Evolutionary conservation across 2,888 invertebrate species (phyloP), one percentile per base, ranked within the genome.

Genomic region (Anoncus sp.): DNA sequence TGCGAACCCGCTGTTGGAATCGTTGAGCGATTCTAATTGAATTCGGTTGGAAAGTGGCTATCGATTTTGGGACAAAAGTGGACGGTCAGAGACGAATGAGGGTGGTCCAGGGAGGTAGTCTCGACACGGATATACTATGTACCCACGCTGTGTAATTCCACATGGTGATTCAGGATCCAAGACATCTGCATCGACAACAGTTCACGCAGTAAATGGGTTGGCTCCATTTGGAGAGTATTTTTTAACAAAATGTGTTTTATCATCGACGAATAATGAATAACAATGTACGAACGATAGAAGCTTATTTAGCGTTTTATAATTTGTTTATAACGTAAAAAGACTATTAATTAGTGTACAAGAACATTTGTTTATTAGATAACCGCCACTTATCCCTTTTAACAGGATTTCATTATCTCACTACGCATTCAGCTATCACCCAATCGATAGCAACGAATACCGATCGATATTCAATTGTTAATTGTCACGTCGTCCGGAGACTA

Each of bases 41-140:
- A 79, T 79, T 75, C 75, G 67, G 72, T 72, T 74, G 59, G 75
- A 75, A 75, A 72, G 45, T 63, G 62, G 67, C 75, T 75, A 79
- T 72, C 72, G 75, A 79, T 79, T 79, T 75, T 72, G 51, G 51
- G 49, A 79, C 63, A 49, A 67, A 69, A 79, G 66, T 75, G 57
- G 57, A 71, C 51, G 35, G 57, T 57, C 40, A 43, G 51, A 79
- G 63, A 66, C 49, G 67, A 67, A 77, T 55, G 43, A 43, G 60
- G 60, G 45, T 47, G 51, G 35, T 72, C 49, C 49, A 27, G 43
- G 60, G 59, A 22, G 43, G 60, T 51, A 22, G 9, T 45, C 62
- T 75, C 62, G 40, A 62, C 47, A 63, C 38, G 27, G 55, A 72
- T 67, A 67, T 31, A 43, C 51, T 22, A 20, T 24, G 16, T 67